phyloP scores from a whole-genome alignment of 2,797 vertebrate genomes.

The Melopsittacus undulatus region DNA sequence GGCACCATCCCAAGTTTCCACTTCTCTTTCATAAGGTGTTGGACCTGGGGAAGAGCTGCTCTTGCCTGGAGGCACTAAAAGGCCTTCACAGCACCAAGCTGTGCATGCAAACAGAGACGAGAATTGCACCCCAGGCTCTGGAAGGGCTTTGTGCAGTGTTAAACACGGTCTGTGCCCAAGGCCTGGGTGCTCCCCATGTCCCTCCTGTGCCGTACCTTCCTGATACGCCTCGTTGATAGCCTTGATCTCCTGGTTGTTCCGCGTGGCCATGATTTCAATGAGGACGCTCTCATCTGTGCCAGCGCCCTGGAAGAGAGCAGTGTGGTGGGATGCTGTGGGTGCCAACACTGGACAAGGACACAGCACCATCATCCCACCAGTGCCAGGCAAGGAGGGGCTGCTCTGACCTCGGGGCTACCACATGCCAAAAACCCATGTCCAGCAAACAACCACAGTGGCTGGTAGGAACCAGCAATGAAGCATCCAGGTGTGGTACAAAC shows the following conservation, averaged over 20 bases:
- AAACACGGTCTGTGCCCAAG: rapidly evolving
- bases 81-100: not conserved
- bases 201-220: conserved; percentile 74
- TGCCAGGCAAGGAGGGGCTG: not conserved
- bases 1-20: not conserved
- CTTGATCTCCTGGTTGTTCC: conserved; percentile 87
- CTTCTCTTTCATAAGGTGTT: not conserved
- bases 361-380: rapidly evolving
- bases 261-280: conserved; percentile 92
- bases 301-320: conserved; percentile 80
- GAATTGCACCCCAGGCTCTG: not conserved
- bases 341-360: not conserved
- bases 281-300: conserved; percentile 93
- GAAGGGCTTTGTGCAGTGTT: not conserved
- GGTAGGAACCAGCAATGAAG: not conserved
- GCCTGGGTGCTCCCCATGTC: rapidly evolving
- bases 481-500: not conserved
- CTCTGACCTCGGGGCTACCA: not conserved
- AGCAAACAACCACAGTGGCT: not conserved
- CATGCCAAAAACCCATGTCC: rapidly evolving
- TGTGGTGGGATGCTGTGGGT: not conserved
- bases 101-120: not conserved
- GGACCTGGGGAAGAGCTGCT: not conserved
- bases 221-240: conserved; percentile 89
- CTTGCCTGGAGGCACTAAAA: not conserved